phyloP scores from a whole-genome alignment of 1,140 invertebrate genomes.

The Cydia fagiglandana region DNA sequence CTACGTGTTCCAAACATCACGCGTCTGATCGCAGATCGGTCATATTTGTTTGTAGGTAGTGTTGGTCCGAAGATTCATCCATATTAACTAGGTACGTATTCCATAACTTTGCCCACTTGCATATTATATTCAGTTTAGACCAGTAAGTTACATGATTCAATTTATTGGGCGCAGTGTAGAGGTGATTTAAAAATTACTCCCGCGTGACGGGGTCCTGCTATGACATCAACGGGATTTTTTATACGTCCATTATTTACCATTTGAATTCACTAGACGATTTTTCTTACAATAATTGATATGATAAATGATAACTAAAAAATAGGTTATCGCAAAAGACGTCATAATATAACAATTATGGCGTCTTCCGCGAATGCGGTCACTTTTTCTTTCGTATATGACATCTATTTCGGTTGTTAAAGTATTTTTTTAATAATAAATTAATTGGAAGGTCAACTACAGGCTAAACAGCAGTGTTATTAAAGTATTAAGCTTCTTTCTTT shows the following conservation, averaged over 20 bases:
- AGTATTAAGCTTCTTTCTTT: too few species aligned
- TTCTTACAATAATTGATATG: background rate
- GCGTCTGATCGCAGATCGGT: background rate
- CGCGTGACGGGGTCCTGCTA: background rate
- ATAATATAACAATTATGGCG: too few species aligned
- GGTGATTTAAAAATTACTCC: conserved; percentile 6
- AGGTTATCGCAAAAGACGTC: too few species aligned
- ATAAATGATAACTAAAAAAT: too few species aligned
- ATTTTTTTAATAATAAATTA: too few species aligned
- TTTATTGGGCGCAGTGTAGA: background rate
- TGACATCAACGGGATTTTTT: background rate
- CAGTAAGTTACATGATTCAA: background rate
- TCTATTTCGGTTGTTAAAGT: too few species aligned
- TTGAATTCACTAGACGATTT: background rate
- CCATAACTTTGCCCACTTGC: background rate
- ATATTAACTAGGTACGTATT: background rate
- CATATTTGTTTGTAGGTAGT: background rate
- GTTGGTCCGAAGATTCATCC: background rate
- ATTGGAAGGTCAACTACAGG: too few species aligned
- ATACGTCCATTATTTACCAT: background rate
- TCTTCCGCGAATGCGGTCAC: too few species aligned
- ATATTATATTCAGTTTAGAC: background rate
- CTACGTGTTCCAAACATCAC: background rate
- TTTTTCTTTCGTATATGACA: too few species aligned
- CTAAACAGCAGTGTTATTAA: too few species aligned